A percentile compares a stretch with the other conserved stretches of the same genome.
phyloP scores from a whole-genome alignment of 2,797 vertebrate species.

The Lagorchestes hirsutus region DNA sequence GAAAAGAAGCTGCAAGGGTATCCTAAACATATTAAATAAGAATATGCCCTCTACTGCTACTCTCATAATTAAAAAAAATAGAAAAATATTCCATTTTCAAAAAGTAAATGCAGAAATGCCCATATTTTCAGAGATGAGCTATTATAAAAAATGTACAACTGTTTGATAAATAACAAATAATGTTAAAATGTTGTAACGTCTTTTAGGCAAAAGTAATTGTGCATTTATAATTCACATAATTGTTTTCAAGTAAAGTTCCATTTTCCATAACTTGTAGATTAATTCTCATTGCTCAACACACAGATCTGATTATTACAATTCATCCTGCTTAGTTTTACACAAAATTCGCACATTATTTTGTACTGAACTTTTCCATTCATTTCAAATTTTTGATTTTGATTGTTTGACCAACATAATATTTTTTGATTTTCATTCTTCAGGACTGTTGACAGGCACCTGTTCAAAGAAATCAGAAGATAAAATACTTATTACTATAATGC shows the following conservation, averaged over 20 bases:
- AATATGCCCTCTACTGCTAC: slow-evolving; percentile 10
- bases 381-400: slow-evolving; percentile 79
- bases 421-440: slow-evolving; percentile 80
- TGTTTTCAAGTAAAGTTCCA: slow-evolving; percentile 54
- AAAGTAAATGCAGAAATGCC: slow-evolving; percentile 43
- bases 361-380: slow-evolving; percentile 34
- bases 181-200: slow-evolving; percentile 51
- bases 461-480: slow-evolving; percentile 61
- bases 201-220: slow-evolving; percentile 59
- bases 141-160: slow-evolving; percentile 23
- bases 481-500: background rate
- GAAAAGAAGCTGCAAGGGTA: background rate
- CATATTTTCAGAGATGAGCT: slow-evolving; percentile 54
- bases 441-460: slow-evolving; percentile 85
- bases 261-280: slow-evolving; percentile 24
- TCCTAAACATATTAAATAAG: background rate
- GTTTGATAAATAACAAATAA: slow-evolving; percentile 28
- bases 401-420: slow-evolving; percentile 71
- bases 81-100: background rate
- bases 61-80: slow-evolving; percentile 20
- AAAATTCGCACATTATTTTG: slow-evolving; percentile 60
- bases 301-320: background rate
- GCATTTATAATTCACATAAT: slow-evolving; percentile 40
- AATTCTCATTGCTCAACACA: slow-evolving; percentile 28
- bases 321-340: slow-evolving; percentile 4